Conservation (phyloP, 2,797 vertebrate species). For the Lepus townsendii region DNA sequence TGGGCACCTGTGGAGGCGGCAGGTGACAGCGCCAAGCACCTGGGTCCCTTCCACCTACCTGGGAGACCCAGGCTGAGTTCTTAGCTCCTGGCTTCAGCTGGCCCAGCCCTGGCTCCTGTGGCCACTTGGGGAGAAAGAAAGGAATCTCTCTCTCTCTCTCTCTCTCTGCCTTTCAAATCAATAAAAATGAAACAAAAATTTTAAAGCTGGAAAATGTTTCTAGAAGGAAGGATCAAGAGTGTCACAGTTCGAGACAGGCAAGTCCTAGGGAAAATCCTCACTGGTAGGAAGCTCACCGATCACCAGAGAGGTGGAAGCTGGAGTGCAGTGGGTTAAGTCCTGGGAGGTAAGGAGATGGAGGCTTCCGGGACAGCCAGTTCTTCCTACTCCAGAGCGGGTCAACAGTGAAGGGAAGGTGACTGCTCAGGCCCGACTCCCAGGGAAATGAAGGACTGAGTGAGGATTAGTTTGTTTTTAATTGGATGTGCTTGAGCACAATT, state of each 20-base stretch:
- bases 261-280: neutral
- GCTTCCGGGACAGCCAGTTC: fast-evolving
- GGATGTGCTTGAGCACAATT: neutral
- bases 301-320: neutral
- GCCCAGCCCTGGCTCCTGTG: too few relatives aligned
- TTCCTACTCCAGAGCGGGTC: neutral
- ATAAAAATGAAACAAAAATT: too few relatives aligned
- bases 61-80: too few relatives aligned
- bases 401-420: neutral
- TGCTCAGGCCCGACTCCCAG: neutral
- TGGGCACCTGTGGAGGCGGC: too few relatives aligned
- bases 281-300: too few relatives aligned
- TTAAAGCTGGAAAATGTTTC: neutral
- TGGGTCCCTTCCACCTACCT: too few relatives aligned
- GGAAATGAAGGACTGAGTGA: neutral
- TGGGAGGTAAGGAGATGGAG: neutral
- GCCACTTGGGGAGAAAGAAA: too few relatives aligned
- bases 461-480: neutral
- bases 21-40: too few relatives aligned
- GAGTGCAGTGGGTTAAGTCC: fast-evolving
- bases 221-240: neutral
- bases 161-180: too few relatives aligned
- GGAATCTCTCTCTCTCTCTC: too few relatives aligned
- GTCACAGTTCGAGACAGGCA: neutral
- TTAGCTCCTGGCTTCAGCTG: too few relatives aligned